Conservation (phyloP, 1,140 invertebrate genomes). For the Fopius arisanus region DNA sequence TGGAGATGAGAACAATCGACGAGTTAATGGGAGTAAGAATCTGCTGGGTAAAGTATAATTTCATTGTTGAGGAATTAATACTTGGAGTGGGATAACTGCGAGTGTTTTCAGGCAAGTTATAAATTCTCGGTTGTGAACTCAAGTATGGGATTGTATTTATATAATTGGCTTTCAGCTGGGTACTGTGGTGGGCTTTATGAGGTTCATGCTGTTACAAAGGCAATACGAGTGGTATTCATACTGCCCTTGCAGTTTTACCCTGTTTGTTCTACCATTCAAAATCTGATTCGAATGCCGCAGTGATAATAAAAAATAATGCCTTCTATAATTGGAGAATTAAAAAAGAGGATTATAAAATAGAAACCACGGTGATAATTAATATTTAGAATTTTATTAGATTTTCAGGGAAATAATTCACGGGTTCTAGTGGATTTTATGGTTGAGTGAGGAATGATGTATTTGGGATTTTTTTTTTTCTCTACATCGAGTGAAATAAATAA, state of each 20-base stretch:
- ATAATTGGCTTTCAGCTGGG: conserved; percentile 23
- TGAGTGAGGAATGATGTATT: too few species aligned
- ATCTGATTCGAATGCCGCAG: neutral
- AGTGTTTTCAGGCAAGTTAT: neutral
- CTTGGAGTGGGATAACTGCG: conserved; percentile 1
- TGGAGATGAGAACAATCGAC: neutral
- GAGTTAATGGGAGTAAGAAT: neutral
- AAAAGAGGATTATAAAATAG: too few species aligned
- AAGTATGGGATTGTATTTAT: neutral
- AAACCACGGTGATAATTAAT: too few species aligned
- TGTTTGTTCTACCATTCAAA: neutral
- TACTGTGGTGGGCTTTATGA: conserved; percentile 8
- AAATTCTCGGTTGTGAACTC: neutral
- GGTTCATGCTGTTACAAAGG: conserved; percentile 11
- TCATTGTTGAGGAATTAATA: neutral
- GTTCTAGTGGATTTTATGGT: too few species aligned
- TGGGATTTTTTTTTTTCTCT: too few species aligned
- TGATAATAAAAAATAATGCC: too few species aligned
- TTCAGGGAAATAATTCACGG: too few species aligned
- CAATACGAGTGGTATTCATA: neutral
- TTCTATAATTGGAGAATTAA: too few species aligned
- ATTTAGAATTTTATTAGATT: too few species aligned
- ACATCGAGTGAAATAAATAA: too few species aligned
- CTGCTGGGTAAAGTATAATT: neutral
- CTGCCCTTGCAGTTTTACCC: neutral